A percentile compares a stretch with the other conserved stretches of the same genome.
These are phyloP conservation scores for Carcharodon carcharias DNA, from an alignment of 2,797 vertebrate genomes.

Conservation along the genomic window DNA sequence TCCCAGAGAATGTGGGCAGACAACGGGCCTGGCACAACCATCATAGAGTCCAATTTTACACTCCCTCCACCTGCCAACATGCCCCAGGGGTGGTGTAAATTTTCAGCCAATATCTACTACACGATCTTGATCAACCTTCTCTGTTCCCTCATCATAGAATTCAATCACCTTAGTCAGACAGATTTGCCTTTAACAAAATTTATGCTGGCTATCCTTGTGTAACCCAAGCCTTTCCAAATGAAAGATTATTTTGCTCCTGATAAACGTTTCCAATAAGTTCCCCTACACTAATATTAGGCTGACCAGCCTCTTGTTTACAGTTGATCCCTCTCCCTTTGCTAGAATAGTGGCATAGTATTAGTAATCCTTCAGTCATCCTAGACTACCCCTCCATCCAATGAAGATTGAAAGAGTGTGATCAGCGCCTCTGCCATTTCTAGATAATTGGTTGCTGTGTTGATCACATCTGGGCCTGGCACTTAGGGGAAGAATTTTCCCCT, in stretches of 20 bases:
- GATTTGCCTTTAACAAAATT: background rate
- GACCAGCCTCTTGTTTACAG: background rate
- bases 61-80: too few relatives aligned
- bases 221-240: background rate
- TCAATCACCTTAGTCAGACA: background rate
- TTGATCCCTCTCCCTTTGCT: background rate
- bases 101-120: background rate
- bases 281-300: background rate
- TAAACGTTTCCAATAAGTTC: background rate
- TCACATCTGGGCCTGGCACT: background rate
- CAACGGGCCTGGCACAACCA: too few relatives aligned
- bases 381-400: background rate
- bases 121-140: background rate
- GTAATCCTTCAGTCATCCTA: background rate
- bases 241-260: background rate
- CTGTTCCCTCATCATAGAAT: background rate
- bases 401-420: background rate
- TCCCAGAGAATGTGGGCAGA: too few relatives aligned
- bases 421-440: background rate
- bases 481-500: too few relatives aligned
- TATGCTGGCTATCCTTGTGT: background rate
- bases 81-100: too few relatives aligned
- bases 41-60: too few relatives aligned
- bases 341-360: background rate
- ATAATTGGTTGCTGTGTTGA: background rate